Base-by-base conservation (phyloP, 1,140 invertebrate species). In the Drosophila azteca region DNA sequence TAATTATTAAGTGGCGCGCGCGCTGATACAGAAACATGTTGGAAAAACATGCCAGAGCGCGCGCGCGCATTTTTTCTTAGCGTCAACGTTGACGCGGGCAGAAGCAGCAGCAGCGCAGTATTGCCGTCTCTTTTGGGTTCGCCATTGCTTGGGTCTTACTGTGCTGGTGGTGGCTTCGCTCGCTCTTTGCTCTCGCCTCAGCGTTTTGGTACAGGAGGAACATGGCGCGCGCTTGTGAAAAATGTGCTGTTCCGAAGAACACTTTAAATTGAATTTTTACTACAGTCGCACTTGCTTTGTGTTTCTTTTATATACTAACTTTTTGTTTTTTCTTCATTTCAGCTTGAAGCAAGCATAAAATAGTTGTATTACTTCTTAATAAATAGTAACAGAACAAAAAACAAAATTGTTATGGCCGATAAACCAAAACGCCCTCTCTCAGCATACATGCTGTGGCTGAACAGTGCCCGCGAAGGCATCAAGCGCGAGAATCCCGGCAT, bases 391-490 rank as follows among this genome's bases (percentile, higher is more conserved):
- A 70, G 46, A 71, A 60, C 17, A 73, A 45, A 31, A 67, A 13
- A 73, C 44, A 93, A 93, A 75, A 93, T 93, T 69, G 96, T 95
- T 91, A 97, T 97, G 93, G 94, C 95, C 77, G 95, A 97, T 91
- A 95, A 94, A 92, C 97, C 97, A 41, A 98, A 98, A 92, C 94
- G 96, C 88, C 95, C 97, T 49, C 94, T 95, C 92, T 95, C 96
- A 51, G 96, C 96, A 3, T 98, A 96, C 92, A 96, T 98, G 94
- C 85, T 97, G 71, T 98, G 96, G 96, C 93, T 97, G n/a, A 96
- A 96, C 91, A 96, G 96, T 75, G 94, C 94, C 72, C 93, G 97
- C 73, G 96, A 97, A 79, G 93, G 94, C 75, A 96, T 98, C 52
- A 97, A 97, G 91, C 92, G 94, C 52, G 95, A 97, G 54, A 94